Conservation (phyloP, 2,888 invertebrate genomes). For the Reticulitermes lucifugus region DNA sequence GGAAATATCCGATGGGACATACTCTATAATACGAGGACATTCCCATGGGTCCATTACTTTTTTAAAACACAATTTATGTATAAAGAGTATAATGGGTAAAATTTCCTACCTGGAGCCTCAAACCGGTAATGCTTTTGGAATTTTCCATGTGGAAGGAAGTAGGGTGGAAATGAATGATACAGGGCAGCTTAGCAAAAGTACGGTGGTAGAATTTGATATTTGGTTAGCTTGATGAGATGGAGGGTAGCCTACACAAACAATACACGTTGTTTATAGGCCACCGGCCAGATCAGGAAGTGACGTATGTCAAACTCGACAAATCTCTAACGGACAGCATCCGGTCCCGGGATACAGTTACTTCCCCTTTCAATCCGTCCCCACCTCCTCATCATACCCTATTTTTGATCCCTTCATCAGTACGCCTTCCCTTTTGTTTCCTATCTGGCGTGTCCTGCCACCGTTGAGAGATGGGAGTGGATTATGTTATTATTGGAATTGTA, state of each 20-base stretch:
- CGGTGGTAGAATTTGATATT: constrained; percentile 21
- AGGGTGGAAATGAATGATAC: neutral
- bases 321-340: constrained; percentile 39
- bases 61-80: constrained; percentile 6
- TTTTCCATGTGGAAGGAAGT: constrained; percentile 16
- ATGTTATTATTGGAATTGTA: constrained; percentile 48
- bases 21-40: neutral
- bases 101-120: constrained; percentile 15
- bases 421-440: constrained; percentile 40
- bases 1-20: constrained; percentile 15
- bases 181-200: constrained; percentile 7
- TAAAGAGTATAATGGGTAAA: neutral
- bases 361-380: constrained; percentile 19
- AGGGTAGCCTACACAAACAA: neutral
- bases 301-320: constrained; percentile 36
- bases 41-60: constrained; percentile 1
- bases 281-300: constrained; percentile 33
- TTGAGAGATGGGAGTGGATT: constrained; percentile 33
- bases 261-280: neutral
- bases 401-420: constrained; percentile 9
- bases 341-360: constrained; percentile 39
- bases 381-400: neutral
- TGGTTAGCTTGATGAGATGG: neutral
- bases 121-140: constrained; percentile 40
- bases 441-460: constrained; percentile 14